Evolutionary conservation across 2,113 vertebrate species (phyloP).

Genomic region (Dinomys branickii): DNA sequence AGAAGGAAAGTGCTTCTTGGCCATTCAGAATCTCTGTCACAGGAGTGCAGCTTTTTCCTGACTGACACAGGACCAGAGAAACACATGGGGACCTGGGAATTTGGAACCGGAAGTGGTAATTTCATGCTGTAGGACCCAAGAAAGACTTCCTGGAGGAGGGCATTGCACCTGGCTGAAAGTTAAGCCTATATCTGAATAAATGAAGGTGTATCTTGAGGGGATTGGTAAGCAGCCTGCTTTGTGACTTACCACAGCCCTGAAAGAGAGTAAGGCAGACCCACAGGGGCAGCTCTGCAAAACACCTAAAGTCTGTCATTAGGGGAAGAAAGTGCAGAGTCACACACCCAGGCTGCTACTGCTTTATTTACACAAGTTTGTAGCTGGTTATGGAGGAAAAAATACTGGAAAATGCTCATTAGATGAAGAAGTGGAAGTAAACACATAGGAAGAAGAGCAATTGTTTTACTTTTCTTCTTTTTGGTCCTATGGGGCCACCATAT

Average conservation of each 20-base stretch:
- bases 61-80: neutral
- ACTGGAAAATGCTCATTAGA: neutral
- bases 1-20: neutral
- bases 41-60: neutral
- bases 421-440: neutral
- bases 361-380: neutral
- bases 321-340: neutral
- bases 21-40: neutral
- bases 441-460: neutral
- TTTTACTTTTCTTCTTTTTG: neutral
- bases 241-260: too few species aligned
- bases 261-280: neutral
- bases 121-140: neutral
- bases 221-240: neutral
- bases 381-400: neutral
- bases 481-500: too few species aligned
- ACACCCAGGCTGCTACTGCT: accelerated
- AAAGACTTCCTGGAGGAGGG: neutral
- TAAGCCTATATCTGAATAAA: neutral
- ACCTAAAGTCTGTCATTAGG: neutral
- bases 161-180: neutral
- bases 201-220: neutral
- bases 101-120: neutral
- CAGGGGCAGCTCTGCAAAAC: neutral
- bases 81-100: neutral